phyloP scores from a whole-genome alignment of 2,113 vertebrate species.

The Hypanus sabinus region DNA sequence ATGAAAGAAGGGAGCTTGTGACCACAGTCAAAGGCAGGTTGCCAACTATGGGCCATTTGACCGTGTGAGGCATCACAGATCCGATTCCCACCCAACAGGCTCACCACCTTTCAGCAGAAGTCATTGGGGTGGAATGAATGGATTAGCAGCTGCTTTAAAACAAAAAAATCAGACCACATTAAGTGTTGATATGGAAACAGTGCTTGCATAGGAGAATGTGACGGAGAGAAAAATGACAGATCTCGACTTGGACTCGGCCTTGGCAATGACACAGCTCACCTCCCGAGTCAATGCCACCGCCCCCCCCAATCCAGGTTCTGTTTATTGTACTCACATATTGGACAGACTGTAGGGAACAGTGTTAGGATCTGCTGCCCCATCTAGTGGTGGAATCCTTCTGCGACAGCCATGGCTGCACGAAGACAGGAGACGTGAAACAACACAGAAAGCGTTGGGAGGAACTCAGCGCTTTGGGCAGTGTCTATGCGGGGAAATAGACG shows the following conservation, averaged over 20 bases:
- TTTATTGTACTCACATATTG: not conserved
- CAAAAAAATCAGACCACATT: not conserved
- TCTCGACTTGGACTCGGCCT: not conserved
- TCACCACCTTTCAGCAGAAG: not conserved
- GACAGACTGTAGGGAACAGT: not conserved
- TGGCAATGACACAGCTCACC: not conserved
- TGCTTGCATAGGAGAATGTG: not conserved
- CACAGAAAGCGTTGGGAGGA: no score
- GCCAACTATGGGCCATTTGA: not conserved
- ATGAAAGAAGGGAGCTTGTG: not conserved
- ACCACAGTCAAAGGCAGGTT: not conserved
- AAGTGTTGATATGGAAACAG: slow-evolving; percentile 26
- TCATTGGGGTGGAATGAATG: slow-evolving; percentile 16
- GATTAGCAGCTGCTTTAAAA: slow-evolving; percentile 13
- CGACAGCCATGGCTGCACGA: not conserved
- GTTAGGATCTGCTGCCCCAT: not conserved
- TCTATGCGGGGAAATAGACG: no score
- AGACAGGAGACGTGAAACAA: no score
- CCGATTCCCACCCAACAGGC: not conserved
- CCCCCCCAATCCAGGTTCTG: not conserved
- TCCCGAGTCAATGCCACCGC: not conserved
- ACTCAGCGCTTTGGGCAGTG: no score
- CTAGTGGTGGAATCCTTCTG: not conserved
- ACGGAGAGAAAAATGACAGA: not conserved
- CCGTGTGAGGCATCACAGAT: not conserved